phyloP scores from a whole-genome alignment of 2,113 vertebrate genomes.

The Pyrgilauda ruficollis region DNA sequence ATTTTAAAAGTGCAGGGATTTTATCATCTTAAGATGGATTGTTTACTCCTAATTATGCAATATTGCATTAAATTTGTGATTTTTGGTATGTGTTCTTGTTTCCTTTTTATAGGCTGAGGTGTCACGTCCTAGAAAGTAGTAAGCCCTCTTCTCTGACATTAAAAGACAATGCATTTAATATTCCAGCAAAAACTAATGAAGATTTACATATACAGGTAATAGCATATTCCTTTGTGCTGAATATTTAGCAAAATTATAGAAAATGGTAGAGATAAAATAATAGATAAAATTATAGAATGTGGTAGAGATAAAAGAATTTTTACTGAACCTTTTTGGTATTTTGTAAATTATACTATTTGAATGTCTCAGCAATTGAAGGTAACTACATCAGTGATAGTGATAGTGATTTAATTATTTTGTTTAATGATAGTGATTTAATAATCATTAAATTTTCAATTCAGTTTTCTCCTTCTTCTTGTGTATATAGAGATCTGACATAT shows the following conservation, averaged over 20 bases:
- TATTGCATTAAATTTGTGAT: not conserved
- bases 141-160: conserved; percentile 74
- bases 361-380: not conserved
- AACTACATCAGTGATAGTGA: not conserved
- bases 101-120: conserved; percentile 82
- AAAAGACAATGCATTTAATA: conserved; percentile 71
- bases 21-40: not conserved
- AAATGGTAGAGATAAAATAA: not conserved
- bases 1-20: not conserved
- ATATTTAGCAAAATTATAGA: not conserved
- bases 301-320: not conserved
- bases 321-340: not conserved
- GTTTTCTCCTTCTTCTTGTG: not conserved
- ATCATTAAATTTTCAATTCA: not conserved
- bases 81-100: not conserved
- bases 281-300: too few relatives aligned
- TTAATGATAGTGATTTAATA: not conserved
- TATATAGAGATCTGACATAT: not conserved
- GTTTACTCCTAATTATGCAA: not conserved
- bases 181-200: conserved; percentile 73
- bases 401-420: not conserved
- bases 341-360: not conserved
- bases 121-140: conserved; percentile 82
- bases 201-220: conserved; percentile 84
- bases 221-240: not conserved